These are phyloP conservation scores for Hafferia zeledoni DNA, from an alignment of 2,797 vertebrate species.

Conservation along the genomic window DNA sequence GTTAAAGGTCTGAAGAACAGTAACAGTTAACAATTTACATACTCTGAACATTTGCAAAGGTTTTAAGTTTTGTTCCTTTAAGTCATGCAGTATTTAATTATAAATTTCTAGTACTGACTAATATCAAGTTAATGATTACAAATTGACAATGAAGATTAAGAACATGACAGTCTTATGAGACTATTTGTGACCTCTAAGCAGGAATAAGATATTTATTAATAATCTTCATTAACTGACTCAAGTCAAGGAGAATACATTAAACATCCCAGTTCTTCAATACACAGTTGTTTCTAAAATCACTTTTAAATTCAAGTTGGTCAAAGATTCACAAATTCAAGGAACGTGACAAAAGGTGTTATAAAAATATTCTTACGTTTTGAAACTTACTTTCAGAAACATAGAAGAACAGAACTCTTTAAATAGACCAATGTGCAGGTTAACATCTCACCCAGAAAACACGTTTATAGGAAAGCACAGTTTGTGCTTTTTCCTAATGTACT, in stretches of 20 bases:
- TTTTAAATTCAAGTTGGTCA: not conserved
- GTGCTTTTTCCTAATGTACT: not conserved
- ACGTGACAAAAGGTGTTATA: not conserved
- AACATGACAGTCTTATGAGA: not conserved
- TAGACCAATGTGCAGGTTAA: too few relatives aligned
- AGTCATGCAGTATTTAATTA: not conserved
- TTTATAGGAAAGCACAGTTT: not conserved
- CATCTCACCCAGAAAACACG: not conserved
- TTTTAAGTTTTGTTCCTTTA: not conserved
- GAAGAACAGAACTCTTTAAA: not conserved
- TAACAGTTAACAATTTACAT: not conserved
- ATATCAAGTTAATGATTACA: conserved; percentile 23
- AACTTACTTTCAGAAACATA: not conserved
- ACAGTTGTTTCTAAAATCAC: not conserved
- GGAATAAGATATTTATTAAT: not conserved
- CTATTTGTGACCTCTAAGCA: not conserved
- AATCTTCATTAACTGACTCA: not conserved
- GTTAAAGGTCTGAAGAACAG: not conserved
- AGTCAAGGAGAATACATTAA: conserved; percentile 20
- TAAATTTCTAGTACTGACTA: not conserved
- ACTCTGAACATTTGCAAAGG: not conserved
- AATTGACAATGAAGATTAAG: not conserved
- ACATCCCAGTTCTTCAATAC: not conserved
- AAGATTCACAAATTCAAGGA: not conserved
- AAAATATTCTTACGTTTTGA: not conserved